These are phyloP conservation scores for Melanotaenia duboulayi DNA, from an alignment of 2,113 vertebrate species.

Conservation along the genomic window DNA sequence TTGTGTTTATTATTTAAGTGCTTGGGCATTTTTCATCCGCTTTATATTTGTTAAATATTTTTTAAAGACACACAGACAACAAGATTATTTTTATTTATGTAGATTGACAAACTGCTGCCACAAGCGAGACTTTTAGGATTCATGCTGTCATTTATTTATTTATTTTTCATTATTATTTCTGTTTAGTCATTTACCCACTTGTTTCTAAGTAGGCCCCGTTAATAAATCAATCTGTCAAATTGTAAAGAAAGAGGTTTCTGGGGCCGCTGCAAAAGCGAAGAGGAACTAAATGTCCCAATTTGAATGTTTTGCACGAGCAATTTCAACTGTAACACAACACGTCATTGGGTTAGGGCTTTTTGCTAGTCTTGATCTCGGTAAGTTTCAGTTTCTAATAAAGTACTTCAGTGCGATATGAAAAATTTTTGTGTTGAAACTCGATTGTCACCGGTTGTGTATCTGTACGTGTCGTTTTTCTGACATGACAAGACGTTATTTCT, in stretches of 20 bases:
- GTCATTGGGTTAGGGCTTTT: slow-evolving; percentile 31
- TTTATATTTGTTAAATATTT: background rate
- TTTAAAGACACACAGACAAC: background rate
- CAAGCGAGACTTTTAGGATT: background rate
- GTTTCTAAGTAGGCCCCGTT: too few relatives aligned
- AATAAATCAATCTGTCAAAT: background rate
- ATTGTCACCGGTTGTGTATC: background rate
- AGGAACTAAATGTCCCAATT: slow-evolving; percentile 30
- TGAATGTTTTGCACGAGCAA: background rate
- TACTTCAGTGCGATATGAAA: background rate
- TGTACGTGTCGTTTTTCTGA: rapidly evolving
- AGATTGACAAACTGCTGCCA: background rate
- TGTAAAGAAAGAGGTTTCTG: background rate
- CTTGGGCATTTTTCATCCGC: background rate
- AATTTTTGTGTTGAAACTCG: rapidly evolving
- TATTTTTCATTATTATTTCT: too few relatives aligned
- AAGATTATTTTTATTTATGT: background rate
- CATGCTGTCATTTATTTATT: too few relatives aligned
- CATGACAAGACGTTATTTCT: background rate
- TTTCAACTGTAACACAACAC: slow-evolving; percentile 58
- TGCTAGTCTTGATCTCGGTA: slow-evolving; percentile 34
- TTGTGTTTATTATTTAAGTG: background rate
- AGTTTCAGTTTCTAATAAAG: slow-evolving; percentile 8
- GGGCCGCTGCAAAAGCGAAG: background rate
- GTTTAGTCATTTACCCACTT: too few relatives aligned